These are phyloP conservation scores for Oryctolagus cuniculus DNA, from an alignment of 2,113 vertebrate species.

Conservation along the genomic window mOryCun1.1 NC_091436.1:62839001-62839500, in stretches of 20 bases:
- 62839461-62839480: not conserved
- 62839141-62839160: not conserved
- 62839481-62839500: not conserved
- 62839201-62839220: conserved; percentile 64
- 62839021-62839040: not conserved
- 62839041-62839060: not conserved
- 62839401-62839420: not conserved
- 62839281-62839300: not conserved
- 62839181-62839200: conserved; percentile 59
- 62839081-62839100: not conserved
- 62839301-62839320: not conserved
- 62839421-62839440: not conserved
- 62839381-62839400: not conserved
- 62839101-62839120: not conserved
- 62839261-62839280: not conserved
- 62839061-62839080: not conserved
- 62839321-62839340: not conserved
- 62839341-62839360: conserved; percentile 3
- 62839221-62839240: not conserved
- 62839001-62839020: not conserved
- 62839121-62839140: not conserved
- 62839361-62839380: not conserved
- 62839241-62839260: not conserved
- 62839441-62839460: not conserved
- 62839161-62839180: conserved; percentile 56